Evolutionary conservation across 2,888 invertebrate species (phyloP), one percentile per base, ranked within the genome.

Genomic region (Mayetiola destructor): DNA sequence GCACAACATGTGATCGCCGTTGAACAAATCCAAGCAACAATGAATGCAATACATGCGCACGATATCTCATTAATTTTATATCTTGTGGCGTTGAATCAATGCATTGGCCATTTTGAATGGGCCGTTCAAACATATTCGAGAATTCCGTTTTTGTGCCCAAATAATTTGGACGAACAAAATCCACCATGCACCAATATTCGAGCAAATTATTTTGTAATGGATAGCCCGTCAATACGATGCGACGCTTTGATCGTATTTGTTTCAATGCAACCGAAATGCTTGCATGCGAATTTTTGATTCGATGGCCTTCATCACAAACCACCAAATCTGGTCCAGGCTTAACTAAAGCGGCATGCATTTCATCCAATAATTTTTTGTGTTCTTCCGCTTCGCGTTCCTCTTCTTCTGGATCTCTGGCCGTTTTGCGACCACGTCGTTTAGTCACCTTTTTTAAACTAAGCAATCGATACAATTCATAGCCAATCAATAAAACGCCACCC

Each of bases 101-200:
- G 72, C 96, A 97, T 73, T 96, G 96, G 0, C 97, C 99, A 70
- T 97, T 97, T 73, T 91, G 93, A 64, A 99, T 99, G 0, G 99
- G 99, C 14, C 95, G 77, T 69, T 97, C 97, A 69, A 99, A 99
- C 94, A 96, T 96, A 69, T 96, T 95, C 66, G 89, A 87, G 71
- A 99, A 99, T 71, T 97, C 95, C 0, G 92, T 90, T 71, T 94
- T 92, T 21, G 90, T 90, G 59, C 97, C 99, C 37, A 99, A 78
- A 72, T 93, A 97, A 74, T 94, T 95, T 0, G 99, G 99, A 21
- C 97, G 64, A 0, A 97, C 96, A 73, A 97, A 99, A 69, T 99
- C 96, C 1, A 96, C 95, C 96, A 96, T 96, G 68, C 96, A 96
- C 94, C 94, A 95, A 70, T 95, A 95, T 68, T 92, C 94, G 58